Base-by-base conservation (phyloP, 2,888 invertebrate species). In the Cantharis nigra region DNA sequence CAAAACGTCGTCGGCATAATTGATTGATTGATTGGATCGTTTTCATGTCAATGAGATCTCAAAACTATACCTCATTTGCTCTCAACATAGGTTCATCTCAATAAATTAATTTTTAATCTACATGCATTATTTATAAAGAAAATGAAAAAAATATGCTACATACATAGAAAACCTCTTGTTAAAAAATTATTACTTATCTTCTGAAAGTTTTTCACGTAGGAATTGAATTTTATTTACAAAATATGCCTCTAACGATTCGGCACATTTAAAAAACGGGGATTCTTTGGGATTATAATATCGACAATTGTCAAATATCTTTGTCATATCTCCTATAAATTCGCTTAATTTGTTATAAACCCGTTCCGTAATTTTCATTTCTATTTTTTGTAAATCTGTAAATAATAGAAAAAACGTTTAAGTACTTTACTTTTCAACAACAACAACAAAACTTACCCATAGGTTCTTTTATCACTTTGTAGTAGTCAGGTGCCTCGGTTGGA, bases 261-360 rank as follows among this genome's bases (percentile, higher is more conserved):
- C 98, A 90, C 98, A 98, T 86, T 97, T 95, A 90, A 96, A 98
- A 90, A 98, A 98, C 79, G 97, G 96, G 16, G 98, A 97, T 88
- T 97, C 97, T 86, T 96, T 95, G 78, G 97, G 96, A 90, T 98
- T 98, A 90, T 98, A 98, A 87, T 97, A 97, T 82, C 98, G 95
- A 91, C 99, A 99, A 90, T 99, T 99, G 90, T 99, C 98, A 89
- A 99, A 98, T 87, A 99, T 97, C 90, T 97, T 97, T 80, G 97
- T 98, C 94, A 98, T 97, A 88, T 99, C 99, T 87, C 97, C 97
- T 86, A 98, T 96, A 89, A 98, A 98, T 87, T 99, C 98, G 87
- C 96, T 95, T 83, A 98, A 91, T 87, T 94, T 95, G 86, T 93
- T 94, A 89, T 98, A 98, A 71, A 91, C 91, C 86, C 93, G 93